Evolutionary conservation across 2,113 vertebrate species (phyloP), one percentile per base, ranked within the genome.

Genomic region (Arvicanthis niloticus): DNA sequence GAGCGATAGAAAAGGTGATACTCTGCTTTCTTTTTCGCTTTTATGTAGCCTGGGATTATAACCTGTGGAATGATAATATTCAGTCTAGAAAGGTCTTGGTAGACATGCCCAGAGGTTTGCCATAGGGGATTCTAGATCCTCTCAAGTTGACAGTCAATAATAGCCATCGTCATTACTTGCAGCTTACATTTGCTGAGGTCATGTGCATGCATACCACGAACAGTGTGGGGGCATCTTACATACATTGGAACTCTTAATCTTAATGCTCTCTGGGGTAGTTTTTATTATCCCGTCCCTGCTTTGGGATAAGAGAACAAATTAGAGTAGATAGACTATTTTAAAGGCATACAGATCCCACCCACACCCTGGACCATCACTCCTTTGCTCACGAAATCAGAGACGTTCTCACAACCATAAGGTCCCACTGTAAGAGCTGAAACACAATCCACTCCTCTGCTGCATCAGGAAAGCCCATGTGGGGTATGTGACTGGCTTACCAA

Each of bases 151-250:
- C 21, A 88, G 21, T 51, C 62, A 51, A 48, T 7, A n/a, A 7
- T n/a, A 17, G 34, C 85, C 7, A 26, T n/a, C 19, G 5, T 48
- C 2, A n/a, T 93, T 67, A 85, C 29, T 53, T 84, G 91, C 7
- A 97, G 15, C 21, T 94, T 92, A 96, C 58, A 96, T 94, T 72
- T 86, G 45, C n/a, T 68, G 53, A 95, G 40, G 22, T 96, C 51
- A 19, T 16, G n/a, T 16, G 11, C 60, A 37, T 2, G 1, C 31
- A n/a, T 58, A 11, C 17, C 73, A 89, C 88, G 37, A 8, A 56
- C 24, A 45, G 0, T 92, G 93, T 62, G 45, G 70, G 45, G 37
- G 48, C n/a, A 26, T 29, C 68, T 82, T 93, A 16, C 8, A 78
- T 19, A 42, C 11, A 5, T 1, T 60, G 42, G 51, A 31, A 92